Conservation (phyloP, 1,140 invertebrate genomes). For the Macrocentrus cingulum region DNA sequence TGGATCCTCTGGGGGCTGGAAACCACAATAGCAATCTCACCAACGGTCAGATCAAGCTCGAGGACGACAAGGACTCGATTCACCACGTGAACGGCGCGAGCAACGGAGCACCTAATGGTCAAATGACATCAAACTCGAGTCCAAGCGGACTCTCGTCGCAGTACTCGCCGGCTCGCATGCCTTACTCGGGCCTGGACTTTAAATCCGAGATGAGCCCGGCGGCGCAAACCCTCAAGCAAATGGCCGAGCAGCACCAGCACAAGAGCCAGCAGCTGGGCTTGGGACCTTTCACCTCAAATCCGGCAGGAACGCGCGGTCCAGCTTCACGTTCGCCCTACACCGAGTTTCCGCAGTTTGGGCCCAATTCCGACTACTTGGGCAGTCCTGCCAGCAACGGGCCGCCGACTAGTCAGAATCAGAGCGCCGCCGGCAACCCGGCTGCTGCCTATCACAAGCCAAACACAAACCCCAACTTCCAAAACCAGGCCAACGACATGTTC, state of each 20-base stretch:
- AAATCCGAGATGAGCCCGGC: slow-evolving; percentile 80
- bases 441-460: slow-evolving; percentile 56
- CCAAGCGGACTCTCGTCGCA: slow-evolving; percentile 47
- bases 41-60: slow-evolving; percentile 54
- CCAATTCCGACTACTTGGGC: slow-evolving; percentile 50
- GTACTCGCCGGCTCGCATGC: slow-evolving; percentile 56
- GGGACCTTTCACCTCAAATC: slow-evolving; percentile 48
- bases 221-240: slow-evolving; percentile 91
- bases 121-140: slow-evolving; percentile 43
- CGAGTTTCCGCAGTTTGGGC: slow-evolving; percentile 56
- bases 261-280: slow-evolving; percentile 65
- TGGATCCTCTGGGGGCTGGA: slow-evolving; percentile 37
- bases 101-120: slow-evolving; percentile 32
- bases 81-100: slow-evolving; percentile 43
- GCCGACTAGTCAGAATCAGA: slow-evolving; percentile 40
- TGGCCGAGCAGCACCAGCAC: slow-evolving; percentile 95
- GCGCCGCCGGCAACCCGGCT: slow-evolving; percentile 30
- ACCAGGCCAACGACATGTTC: slow-evolving; percentile 50
- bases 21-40: slow-evolving; percentile 33
- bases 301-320: slow-evolving; percentile 46
- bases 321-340: slow-evolving; percentile 59
- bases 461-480: slow-evolving; percentile 49
- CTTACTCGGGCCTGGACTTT: slow-evolving; percentile 59
- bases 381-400: slow-evolving; percentile 55
- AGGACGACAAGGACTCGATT: slow-evolving; percentile 52